These are phyloP conservation scores for Argyra leucocephala DNA, from an alignment of 2,888 invertebrate genomes.

Conservation along the genomic window DNA sequence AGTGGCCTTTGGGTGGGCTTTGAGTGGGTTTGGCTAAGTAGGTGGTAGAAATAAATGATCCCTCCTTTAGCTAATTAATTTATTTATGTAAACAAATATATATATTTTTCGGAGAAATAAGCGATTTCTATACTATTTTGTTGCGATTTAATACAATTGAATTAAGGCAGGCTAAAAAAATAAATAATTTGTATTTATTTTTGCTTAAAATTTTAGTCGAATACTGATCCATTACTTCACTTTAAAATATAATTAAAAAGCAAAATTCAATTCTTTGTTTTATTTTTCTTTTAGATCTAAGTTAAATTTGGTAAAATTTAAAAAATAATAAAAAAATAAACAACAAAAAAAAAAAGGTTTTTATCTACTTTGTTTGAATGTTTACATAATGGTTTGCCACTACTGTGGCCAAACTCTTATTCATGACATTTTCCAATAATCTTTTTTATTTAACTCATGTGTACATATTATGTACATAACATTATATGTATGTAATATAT, in stretches of 20 bases:
- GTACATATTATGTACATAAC: too few relatives aligned
- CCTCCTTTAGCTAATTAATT: too few relatives aligned
- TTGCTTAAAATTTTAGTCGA: neutral
- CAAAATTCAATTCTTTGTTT: neutral
- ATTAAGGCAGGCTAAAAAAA: too few relatives aligned
- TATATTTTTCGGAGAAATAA: too few relatives aligned
- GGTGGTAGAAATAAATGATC: too few relatives aligned
- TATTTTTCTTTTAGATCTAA: neutral
- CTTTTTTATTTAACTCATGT: neutral
- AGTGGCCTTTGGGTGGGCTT: too few relatives aligned
- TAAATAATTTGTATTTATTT: too few relatives aligned
- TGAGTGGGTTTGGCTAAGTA: too few relatives aligned
- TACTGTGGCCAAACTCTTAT: conserved; percentile 6
- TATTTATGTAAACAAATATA: too few relatives aligned
- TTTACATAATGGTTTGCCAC: conserved; percentile 6
- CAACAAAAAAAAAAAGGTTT: neutral
- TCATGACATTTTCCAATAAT: neutral
- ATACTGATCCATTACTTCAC: neutral
- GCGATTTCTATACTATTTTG: too few relatives aligned
- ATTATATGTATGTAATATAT: too few relatives aligned
- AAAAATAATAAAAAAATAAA: neutral
- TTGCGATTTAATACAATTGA: too few relatives aligned
- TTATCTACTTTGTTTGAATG: conserved; percentile 4
- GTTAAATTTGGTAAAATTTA: neutral
- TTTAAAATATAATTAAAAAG: neutral